Evolutionary conservation across 1,140 invertebrate species (phyloP).

Genomic region (Mizuhopecten yessoensis): DNA sequence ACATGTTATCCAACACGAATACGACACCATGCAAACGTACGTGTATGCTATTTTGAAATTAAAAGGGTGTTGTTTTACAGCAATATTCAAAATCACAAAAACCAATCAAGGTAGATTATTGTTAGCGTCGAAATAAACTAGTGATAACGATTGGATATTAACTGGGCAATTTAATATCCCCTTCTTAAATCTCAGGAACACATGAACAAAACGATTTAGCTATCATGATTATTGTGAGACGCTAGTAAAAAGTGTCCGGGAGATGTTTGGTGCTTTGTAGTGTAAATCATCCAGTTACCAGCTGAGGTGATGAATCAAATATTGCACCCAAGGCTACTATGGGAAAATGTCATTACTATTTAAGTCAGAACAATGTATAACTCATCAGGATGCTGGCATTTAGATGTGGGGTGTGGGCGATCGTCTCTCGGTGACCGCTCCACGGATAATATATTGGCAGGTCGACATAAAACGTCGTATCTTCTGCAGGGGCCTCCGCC

Average conservation of each 20-base stretch:
- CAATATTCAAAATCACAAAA: no score
- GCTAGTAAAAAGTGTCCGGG: background rate
- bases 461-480: background rate
- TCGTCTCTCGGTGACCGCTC: background rate
- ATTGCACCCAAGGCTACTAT: background rate
- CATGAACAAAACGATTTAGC: background rate
- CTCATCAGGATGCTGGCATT: background rate
- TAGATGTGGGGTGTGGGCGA: background rate
- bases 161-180: background rate
- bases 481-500: background rate
- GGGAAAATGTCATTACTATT: background rate
- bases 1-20: no score
- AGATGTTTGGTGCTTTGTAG: background rate
- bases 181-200: background rate
- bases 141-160: background rate
- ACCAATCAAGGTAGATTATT: background rate
- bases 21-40: no score
- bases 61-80: no score
- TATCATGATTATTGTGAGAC: background rate
- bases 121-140: background rate
- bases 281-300: background rate
- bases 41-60: no score
- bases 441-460: background rate
- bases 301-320: constrained; percentile 24
- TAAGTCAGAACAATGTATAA: background rate